Evolutionary conservation across 2,797 vertebrate species (phyloP).

Genomic region (Silurus lanzhouensis): DNA sequence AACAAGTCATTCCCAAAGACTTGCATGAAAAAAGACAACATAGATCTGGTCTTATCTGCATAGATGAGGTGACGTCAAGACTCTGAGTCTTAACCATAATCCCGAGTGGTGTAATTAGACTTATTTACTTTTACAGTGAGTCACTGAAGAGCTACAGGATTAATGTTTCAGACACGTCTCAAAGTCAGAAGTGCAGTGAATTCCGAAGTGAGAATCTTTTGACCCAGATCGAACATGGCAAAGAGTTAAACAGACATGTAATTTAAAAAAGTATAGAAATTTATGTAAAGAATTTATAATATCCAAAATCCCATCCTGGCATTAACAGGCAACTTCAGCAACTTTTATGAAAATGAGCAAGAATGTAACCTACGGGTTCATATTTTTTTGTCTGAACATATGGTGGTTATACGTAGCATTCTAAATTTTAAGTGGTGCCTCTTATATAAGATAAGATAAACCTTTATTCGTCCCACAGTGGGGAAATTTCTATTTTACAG

Average conservation of each 20-base stretch:
- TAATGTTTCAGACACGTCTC: constrained; percentile 20
- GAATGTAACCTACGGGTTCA: not conserved
- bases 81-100: not conserved
- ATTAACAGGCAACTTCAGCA: not conserved
- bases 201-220: not conserved
- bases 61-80: constrained; percentile 40
- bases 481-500: too few relatives aligned
- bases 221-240: not conserved
- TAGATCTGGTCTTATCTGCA: constrained; percentile 28
- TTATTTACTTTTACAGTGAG: constrained; percentile 18
- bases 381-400: not conserved
- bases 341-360: not conserved
- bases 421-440: not conserved
- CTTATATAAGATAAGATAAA: too few relatives aligned
- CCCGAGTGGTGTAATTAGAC: constrained; percentile 29
- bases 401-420: not conserved
- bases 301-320: not conserved
- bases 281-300: not conserved
- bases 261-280: not conserved
- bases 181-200: not conserved
- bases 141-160: constrained; percentile 14
- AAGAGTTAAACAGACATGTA: not conserved
- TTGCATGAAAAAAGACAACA: constrained; percentile 7
- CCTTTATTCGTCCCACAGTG: too few relatives aligned
- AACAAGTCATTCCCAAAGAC: constrained; percentile 9